Evolutionary conservation across 2,888 invertebrate species (phyloP).

Genomic region (Sinohyriopsis cumingii): DNA sequence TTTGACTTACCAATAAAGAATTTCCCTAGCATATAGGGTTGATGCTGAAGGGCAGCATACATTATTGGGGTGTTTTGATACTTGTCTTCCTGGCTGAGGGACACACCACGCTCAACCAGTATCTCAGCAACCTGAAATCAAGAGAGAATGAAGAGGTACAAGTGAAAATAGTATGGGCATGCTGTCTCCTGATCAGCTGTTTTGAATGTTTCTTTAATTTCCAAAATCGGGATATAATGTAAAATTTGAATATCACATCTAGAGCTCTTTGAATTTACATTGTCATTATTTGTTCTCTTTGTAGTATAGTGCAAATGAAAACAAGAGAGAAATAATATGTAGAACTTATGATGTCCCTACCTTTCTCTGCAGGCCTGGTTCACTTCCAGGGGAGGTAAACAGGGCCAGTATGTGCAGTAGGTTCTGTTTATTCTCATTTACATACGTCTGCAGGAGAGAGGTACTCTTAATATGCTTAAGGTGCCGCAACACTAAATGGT

Average conservation of each 20-base stretch:
- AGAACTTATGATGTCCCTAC: slow-evolving; percentile 21
- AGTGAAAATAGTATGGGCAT: neutral
- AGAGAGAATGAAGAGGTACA: neutral
- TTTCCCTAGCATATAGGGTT: slow-evolving; percentile 63
- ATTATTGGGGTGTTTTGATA: slow-evolving; percentile 71
- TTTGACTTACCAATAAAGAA: slow-evolving; percentile 64
- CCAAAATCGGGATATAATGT: too few species aligned
- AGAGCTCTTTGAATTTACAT: too few species aligned
- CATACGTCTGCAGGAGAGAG: slow-evolving; percentile 23
- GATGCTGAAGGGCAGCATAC: slow-evolving; percentile 71
- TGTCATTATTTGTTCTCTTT: too few species aligned
- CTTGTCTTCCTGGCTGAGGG: slow-evolving; percentile 65
- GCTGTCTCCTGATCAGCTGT: too few species aligned
- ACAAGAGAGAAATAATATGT: neutral
- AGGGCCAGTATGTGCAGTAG: slow-evolving; percentile 71
- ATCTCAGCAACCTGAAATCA: slow-evolving; percentile 65
- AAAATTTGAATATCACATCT: too few species aligned
- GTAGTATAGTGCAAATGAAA: neutral
- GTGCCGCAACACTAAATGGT: slow-evolving; percentile 72
- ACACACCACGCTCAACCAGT: slow-evolving; percentile 69
- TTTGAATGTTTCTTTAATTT: neutral
- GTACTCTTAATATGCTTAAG: slow-evolving; percentile 64
- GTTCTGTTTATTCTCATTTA: slow-evolving; percentile 66
- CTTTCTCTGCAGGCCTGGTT: slow-evolving; percentile 54
- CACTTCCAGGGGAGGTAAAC: slow-evolving; percentile 45